Conservation (phyloP, 2,888 invertebrate genomes). For the Leptura quadrifasciata region DNA sequence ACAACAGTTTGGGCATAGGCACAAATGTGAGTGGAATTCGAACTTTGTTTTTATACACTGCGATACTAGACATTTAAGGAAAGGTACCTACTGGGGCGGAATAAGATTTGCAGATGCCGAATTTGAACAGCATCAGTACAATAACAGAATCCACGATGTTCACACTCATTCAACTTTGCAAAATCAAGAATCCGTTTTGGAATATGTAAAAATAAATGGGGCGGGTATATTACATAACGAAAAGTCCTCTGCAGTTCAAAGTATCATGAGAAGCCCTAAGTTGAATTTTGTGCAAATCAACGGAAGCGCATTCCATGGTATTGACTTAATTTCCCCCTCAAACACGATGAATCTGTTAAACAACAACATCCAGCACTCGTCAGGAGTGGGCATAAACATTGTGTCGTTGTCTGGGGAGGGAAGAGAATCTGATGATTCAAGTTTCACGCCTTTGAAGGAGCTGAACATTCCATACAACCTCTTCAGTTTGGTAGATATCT, state of each 20-base stretch:
- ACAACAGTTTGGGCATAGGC: slow-evolving; percentile 88
- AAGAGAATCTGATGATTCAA: slow-evolving; percentile 89
- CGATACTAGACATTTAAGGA: slow-evolving; percentile 77
- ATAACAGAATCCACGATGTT: slow-evolving; percentile 87
- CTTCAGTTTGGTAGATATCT: slow-evolving; percentile 96
- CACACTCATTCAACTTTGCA: slow-evolving; percentile 84
- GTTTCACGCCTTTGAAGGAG: slow-evolving; percentile 89
- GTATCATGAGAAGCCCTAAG: slow-evolving; percentile 89
- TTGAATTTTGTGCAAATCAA: slow-evolving; percentile 89
- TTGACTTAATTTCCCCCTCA: slow-evolving; percentile 92
- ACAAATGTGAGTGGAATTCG: slow-evolving; percentile 92
- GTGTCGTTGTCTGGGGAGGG: slow-evolving; percentile 95
- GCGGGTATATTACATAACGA: slow-evolving; percentile 97
- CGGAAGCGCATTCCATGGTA: slow-evolving; percentile 91
- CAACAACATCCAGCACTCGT: slow-evolving; percentile 84
- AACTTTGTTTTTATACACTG: slow-evolving; percentile 96
- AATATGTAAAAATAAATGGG: slow-evolving; percentile 89
- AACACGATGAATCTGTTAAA: slow-evolving; percentile 86
- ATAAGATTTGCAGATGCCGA: slow-evolving; percentile 92
- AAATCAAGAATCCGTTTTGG: slow-evolving; percentile 85
- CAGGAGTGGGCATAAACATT: slow-evolving; percentile 93
- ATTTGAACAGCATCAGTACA: slow-evolving; percentile 90
- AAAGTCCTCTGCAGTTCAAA: slow-evolving; percentile 93
- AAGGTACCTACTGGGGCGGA: slow-evolving; percentile 92
- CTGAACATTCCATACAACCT: slow-evolving; percentile 91